Evolutionary conservation across 2,888 invertebrate species (phyloP), one percentile per base, ranked within the genome.

Genomic region (Pollenia labialis): DNA sequence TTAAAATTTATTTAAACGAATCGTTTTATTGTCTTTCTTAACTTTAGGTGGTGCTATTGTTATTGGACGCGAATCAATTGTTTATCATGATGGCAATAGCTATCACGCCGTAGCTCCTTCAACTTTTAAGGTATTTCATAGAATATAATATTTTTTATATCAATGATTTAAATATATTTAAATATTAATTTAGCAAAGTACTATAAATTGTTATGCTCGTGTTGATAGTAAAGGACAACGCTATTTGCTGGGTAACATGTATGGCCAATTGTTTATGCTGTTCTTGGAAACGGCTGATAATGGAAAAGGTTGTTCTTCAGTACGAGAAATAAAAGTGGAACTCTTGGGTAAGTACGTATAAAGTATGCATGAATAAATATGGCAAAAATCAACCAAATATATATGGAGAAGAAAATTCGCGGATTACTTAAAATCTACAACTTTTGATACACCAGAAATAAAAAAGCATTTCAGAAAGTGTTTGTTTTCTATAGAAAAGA

Each of bases 61-160:
- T 16, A 97, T 99, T 91, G 99, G 99, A 0, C 98, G 99, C 91
- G 99, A 99, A 93, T 98, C 98, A 23, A 98, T 99, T 92, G 96
- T 99, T 3, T 99, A 99, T 92, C 99, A 99, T 90, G 98, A 98
- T 93, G 99, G 98, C 18, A 97, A 96, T 88, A 96, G 95, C 46
- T 98, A 97, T 90, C 96, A 97, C 10, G 98, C 98, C 1, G 98
- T 99, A 2, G 98, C 98, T 0, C 99, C 99, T 1, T 96, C 98
- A 68, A 97, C 98, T 88, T 98, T 99, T 88, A 98, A 98, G 94
- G 97, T 97, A 94, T 90, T 81, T 16, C 2, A 10, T 66, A 32
- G 10, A 32, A 23, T 52, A 16, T 3, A 23, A 44, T n/a, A 52
- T 54, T 6, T 50, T 62, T 62, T 32, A 18, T 18, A 9, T 32